These are phyloP conservation scores for Dendrolimus punctatus DNA, from an alignment of 1,140 invertebrate species.

Conservation along the genomic window DNA sequence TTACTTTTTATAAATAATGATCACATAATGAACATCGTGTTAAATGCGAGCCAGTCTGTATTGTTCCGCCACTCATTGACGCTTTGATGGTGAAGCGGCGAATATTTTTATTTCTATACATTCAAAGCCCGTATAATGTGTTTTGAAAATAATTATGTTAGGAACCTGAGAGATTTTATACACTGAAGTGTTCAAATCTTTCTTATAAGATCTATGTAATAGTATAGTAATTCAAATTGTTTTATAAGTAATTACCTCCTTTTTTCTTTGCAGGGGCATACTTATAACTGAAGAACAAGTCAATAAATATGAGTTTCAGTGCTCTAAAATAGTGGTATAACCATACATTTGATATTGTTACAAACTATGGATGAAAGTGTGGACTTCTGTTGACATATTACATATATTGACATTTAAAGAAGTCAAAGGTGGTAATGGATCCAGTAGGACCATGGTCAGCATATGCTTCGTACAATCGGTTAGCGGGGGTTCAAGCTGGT, in stretches of 20 bases:
- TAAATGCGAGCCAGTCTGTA: slow-evolving; percentile 33
- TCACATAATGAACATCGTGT: slow-evolving; percentile 20
- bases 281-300: slow-evolving; percentile 34
- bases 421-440: slow-evolving; percentile 78
- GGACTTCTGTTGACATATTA: slow-evolving; percentile 62
- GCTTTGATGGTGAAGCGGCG: slow-evolving; percentile 56
- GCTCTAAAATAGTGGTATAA: slow-evolving; percentile 46
- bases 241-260: slow-evolving; percentile 22
- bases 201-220: slow-evolving; percentile 10
- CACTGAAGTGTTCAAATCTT: too few relatives aligned
- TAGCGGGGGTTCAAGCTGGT: slow-evolving; percentile 75
- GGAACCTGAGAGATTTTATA: too few relatives aligned
- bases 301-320: slow-evolving; percentile 46
- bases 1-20: slow-evolving; percentile 33
- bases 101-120: slow-evolving; percentile 46
- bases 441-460: slow-evolving; percentile 84
- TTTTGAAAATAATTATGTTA: too few relatives aligned
- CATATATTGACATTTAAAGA: slow-evolving; percentile 55
- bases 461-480: slow-evolving; percentile 82
- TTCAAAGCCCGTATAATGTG: slow-evolving; percentile 1
- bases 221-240: slow-evolving; percentile 6
- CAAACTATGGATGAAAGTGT: slow-evolving; percentile 70
- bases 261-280: slow-evolving; percentile 56
- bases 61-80: slow-evolving; percentile 54
- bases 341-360: slow-evolving; percentile 40